Conservation (phyloP, 1,140 invertebrate genomes). For the Lysiphlebus fabarum region DNA sequence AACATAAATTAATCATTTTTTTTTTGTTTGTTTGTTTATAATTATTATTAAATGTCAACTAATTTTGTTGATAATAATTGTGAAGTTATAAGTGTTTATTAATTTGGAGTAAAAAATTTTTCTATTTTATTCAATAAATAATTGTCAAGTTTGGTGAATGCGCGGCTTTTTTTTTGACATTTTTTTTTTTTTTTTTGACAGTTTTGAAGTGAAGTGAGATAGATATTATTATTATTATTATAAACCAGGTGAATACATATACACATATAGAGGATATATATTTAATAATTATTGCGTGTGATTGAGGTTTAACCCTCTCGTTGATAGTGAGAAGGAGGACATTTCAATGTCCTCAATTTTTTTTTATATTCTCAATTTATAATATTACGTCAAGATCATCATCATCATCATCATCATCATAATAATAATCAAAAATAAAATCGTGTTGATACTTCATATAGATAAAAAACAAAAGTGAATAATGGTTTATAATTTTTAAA, state of each 20-base stretch:
- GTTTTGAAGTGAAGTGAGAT: conserved; percentile 6
- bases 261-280: not conserved
- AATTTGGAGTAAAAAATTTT: conserved; percentile 7
- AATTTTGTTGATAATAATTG: not conserved
- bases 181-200: conserved; percentile 14
- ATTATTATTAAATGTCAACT: not conserved
- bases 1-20: no score
- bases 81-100: not conserved
- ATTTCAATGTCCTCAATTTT: no score
- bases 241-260: conserved; percentile 18
- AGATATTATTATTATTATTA: conserved; percentile 10
- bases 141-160: conserved; percentile 22
- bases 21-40: no score
- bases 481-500: no score
- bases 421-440: no score
- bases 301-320: no score
- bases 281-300: not conserved
- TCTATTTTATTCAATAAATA: not conserved
- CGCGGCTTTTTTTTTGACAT: conserved; percentile 16
- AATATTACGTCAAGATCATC: no score
- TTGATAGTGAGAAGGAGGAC: no score
- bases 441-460: no score
- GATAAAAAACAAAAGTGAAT: no score
- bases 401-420: no score
- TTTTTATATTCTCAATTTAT: no score